Evolutionary conservation across 2,797 vertebrate species (phyloP).

Genomic region (Linurgus olivaceus): DNA sequence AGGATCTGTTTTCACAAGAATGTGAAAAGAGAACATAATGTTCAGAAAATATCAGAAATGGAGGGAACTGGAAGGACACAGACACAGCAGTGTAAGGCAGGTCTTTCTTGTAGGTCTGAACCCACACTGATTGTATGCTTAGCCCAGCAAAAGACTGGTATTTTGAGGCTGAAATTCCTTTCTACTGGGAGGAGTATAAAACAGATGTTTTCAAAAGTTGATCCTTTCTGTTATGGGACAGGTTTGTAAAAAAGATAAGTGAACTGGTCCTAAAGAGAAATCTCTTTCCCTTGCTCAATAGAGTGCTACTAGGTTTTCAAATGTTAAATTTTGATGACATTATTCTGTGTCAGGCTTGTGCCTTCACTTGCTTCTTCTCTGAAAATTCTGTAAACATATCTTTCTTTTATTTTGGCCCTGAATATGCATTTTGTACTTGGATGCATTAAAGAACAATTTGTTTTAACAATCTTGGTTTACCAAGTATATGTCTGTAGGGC

Average conservation of each 20-base stretch:
- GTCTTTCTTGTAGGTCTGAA: background rate
- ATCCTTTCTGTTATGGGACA: background rate
- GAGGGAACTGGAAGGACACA: background rate
- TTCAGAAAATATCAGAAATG: background rate
- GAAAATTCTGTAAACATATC: background rate
- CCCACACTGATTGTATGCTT: fast-evolving
- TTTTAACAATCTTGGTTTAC: background rate
- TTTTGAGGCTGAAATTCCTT: background rate
- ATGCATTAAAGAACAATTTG: background rate
- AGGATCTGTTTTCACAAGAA: background rate
- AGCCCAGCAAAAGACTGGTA: background rate
- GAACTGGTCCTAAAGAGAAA: background rate
- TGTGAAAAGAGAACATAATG: fast-evolving
- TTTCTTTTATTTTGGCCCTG: background rate
- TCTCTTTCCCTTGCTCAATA: background rate
- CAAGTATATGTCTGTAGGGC: background rate
- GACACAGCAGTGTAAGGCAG: background rate
- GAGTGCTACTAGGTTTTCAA: background rate
- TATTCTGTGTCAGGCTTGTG: background rate
- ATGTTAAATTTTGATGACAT: background rate
- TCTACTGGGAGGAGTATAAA: background rate
- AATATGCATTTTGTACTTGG: background rate
- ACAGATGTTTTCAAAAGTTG: background rate
- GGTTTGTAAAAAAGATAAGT: background rate
- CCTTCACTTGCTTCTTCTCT: background rate